Evolutionary conservation across 2,797 vertebrate genomes (phyloP).

Genomic region (Enteromius afrohamiltoni): DNA sequence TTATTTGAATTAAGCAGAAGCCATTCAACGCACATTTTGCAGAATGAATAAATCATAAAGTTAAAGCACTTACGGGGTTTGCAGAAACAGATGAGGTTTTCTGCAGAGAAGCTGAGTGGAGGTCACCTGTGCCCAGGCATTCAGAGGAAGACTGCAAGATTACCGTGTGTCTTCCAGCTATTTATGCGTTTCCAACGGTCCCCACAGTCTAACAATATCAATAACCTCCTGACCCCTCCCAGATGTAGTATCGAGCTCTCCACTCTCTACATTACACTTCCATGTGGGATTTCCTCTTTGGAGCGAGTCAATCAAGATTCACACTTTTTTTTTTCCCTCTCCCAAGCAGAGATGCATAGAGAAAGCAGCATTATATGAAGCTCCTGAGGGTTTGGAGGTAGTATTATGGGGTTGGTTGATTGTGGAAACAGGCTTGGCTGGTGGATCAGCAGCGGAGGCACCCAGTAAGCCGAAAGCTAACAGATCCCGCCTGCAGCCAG

Average conservation of each 20-base stretch:
- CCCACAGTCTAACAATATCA: constrained; percentile 74
- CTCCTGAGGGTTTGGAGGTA: constrained; percentile 46
- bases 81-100: constrained; percentile 66
- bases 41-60: constrained; percentile 15
- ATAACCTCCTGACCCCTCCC: constrained; percentile 75
- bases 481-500: constrained; percentile 62
- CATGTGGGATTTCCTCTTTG: constrained; percentile 52
- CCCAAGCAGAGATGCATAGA: constrained; percentile 43
- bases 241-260: constrained; percentile 63
- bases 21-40: not conserved
- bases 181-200: constrained; percentile 85
- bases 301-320: constrained; percentile 46
- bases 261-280: constrained; percentile 55
- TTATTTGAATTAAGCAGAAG: not conserved
- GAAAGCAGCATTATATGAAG: constrained; percentile 34
- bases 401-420: constrained; percentile 47
- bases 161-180: constrained; percentile 78
- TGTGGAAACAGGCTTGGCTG: constrained; percentile 55
- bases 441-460: constrained; percentile 34
- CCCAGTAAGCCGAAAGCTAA: constrained; percentile 43
- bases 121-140: constrained; percentile 79
- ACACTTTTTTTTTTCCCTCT: not conserved
- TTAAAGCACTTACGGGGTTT: constrained; percentile 80
- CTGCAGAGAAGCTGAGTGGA: constrained; percentile 68
- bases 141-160: constrained; percentile 82